Conservation (phyloP, 2,797 vertebrate genomes). For the Zenarchopterus dispar region DNA sequence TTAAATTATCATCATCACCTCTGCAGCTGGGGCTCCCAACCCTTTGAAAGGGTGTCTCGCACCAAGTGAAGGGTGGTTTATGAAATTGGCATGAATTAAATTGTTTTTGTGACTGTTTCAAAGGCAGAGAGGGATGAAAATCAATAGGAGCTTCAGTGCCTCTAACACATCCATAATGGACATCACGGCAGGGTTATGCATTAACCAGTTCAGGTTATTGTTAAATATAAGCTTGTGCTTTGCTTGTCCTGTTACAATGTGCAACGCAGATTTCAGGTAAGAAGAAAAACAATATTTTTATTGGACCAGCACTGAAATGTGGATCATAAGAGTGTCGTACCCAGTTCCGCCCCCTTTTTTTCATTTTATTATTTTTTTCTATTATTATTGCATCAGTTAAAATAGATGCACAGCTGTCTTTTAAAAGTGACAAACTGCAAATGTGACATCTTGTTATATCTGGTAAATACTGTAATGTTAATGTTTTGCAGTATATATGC, state of each 20-base stretch:
- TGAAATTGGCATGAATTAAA: neutral
- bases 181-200: neutral
- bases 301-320: too few species aligned
- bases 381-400: neutral
- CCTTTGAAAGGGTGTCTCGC: neutral
- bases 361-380: too few species aligned
- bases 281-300: too few species aligned
- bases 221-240: neutral
- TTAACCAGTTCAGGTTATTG: too few species aligned
- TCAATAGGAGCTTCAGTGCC: neutral
- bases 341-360: neutral
- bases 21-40: neutral
- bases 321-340: neutral
- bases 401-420: neutral
- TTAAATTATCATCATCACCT: neutral
- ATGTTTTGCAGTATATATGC: neutral
- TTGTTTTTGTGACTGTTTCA: neutral
- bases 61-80: neutral
- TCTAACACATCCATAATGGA: constrained; percentile 1
- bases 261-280: too few species aligned
- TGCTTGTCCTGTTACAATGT: neutral
- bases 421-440: too few species aligned
- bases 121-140: neutral
- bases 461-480: neutral
- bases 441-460: neutral